Conservation (phyloP, 2,797 vertebrate species). For the Thaleichthys pacificus region DNA sequence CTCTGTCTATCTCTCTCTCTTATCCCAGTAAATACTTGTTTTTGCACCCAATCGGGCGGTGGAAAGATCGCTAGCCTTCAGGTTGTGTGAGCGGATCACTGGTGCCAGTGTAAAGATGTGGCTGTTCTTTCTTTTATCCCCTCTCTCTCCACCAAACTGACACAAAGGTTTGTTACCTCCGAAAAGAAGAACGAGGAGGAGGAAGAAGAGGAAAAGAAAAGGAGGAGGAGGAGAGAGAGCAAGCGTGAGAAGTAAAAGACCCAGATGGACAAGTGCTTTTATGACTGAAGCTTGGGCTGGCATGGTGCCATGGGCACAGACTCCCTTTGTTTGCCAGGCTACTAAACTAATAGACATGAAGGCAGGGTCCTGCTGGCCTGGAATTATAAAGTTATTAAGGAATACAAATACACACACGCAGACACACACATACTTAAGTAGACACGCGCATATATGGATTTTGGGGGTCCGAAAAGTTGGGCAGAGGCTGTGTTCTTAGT, state of each 20-base stretch:
- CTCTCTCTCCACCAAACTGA: slow-evolving; percentile 5
- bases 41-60: slow-evolving; percentile 48
- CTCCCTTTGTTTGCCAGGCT: slow-evolving; percentile 82
- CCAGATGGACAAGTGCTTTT: slow-evolving; percentile 82
- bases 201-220: neutral
- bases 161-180: slow-evolving; percentile 15
- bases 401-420: slow-evolving; percentile 76
- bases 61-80: slow-evolving; percentile 54
- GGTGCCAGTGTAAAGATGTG: slow-evolving; percentile 42
- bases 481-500: too few relatives aligned
- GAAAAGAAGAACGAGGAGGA: neutral
- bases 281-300: slow-evolving; percentile 79
- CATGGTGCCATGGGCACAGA: slow-evolving; percentile 78
- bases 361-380: slow-evolving; percentile 84
- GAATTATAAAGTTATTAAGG: slow-evolving; percentile 84
- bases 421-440: slow-evolving; percentile 8
- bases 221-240: slow-evolving; percentile 12
- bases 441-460: neutral
- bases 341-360: slow-evolving; percentile 85
- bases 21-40: slow-evolving; percentile 24
- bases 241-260: slow-evolving; percentile 48
- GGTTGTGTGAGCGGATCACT: slow-evolving; percentile 39
- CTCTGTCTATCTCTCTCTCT: neutral
- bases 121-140: slow-evolving; percentile 9
- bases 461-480: too few relatives aligned